phyloP scores from a whole-genome alignment of 2,113 vertebrate genomes.

The Eclectus roratus region DNA sequence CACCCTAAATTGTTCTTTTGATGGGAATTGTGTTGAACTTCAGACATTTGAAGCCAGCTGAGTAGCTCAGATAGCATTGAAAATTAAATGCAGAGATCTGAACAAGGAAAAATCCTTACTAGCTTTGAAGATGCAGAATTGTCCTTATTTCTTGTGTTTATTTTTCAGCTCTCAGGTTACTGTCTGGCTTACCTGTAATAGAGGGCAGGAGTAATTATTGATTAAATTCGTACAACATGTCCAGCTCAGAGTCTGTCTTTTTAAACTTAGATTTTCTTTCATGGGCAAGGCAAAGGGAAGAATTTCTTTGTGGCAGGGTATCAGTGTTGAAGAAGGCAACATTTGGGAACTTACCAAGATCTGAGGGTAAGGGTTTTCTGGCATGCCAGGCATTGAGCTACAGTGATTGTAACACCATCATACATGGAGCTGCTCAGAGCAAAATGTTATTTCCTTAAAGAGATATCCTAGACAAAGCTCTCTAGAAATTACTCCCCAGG shows the following conservation, averaged over 20 bases:
- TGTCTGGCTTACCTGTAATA: neutral
- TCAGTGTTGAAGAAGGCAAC: neutral
- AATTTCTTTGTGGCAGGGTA: neutral
- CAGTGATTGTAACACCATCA: neutral
- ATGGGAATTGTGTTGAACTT: neutral
- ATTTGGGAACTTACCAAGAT: neutral
- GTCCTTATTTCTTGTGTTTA: neutral
- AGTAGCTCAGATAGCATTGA: neutral
- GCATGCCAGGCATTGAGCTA: neutral
- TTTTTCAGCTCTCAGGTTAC: neutral
- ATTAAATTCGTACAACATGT: neutral
- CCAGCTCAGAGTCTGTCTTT: neutral
- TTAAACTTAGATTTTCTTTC: neutral
- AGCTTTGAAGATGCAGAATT: neutral
- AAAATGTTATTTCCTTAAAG: neutral
- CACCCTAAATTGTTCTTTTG: neutral
- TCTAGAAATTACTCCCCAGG: neutral
- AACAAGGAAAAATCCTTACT: neutral
- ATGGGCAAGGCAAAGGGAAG: neutral
- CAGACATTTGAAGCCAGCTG: neutral
- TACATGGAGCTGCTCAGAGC: neutral
- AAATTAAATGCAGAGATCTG: neutral
- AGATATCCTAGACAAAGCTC: neutral
- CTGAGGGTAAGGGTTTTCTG: neutral
- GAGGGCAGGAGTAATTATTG: neutral